phyloP scores from a whole-genome alignment of 2,113 vertebrate genomes.

The Leptobrachium leishanense region DNA sequence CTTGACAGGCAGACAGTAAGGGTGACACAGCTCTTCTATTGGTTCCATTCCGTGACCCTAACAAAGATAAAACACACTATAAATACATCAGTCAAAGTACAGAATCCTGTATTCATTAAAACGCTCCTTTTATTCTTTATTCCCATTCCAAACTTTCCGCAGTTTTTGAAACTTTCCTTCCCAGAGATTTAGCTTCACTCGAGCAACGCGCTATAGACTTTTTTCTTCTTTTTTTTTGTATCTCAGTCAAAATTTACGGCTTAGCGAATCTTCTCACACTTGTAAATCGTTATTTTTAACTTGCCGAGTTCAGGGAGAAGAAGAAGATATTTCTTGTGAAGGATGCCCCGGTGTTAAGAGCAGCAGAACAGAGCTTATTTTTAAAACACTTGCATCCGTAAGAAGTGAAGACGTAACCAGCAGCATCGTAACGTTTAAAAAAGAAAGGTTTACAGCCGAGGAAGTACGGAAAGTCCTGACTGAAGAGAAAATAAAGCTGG shows the following conservation, averaged over 20 bases:
- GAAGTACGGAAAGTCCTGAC: not conserved
- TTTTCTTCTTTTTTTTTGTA: not conserved
- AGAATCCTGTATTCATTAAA: too few species aligned
- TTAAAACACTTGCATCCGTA: constrained; percentile 14
- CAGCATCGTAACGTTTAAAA: not conserved
- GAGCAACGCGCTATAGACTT: not conserved
- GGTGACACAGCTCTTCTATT: too few species aligned
- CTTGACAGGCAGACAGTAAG: too few species aligned
- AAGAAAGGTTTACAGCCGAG: not conserved
- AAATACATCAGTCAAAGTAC: too few species aligned
- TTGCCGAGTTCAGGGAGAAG: constrained; percentile 19
- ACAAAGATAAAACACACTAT: too few species aligned
- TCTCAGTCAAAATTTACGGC: constrained; percentile 15
- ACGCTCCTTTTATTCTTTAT: too few species aligned
- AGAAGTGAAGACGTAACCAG: not conserved
- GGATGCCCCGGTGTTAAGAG: not conserved
- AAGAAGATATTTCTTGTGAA: constrained; percentile 21
- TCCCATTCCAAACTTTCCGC: not conserved
- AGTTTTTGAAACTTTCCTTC: not conserved
- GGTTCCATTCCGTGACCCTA: too few species aligned
- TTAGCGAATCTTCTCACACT: constrained; percentile 5
- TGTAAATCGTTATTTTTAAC: constrained; percentile 29
- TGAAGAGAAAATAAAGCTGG: too few species aligned
- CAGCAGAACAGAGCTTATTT: constrained; percentile 4
- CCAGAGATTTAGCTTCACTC: not conserved